Base-by-base conservation (phyloP, 2,888 invertebrate species). In the Ametastegia equiseti region DNA sequence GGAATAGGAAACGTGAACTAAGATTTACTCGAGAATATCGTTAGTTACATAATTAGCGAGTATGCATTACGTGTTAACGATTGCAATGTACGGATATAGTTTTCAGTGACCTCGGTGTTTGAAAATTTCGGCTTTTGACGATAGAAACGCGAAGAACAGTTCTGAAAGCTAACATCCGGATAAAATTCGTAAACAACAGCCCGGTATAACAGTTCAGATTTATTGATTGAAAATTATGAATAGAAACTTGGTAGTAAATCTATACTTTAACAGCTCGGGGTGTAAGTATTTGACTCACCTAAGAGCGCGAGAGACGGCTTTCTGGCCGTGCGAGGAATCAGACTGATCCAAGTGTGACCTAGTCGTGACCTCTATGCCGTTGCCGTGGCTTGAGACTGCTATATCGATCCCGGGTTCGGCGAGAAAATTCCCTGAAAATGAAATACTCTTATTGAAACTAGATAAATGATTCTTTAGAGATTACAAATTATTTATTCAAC, bases 301-400 rank as follows among this genome's bases (percentile, higher is more conserved):
- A 82, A 82, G 45, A 65, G 39, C 80, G 82, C 69, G 77, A 83
- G 84, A 82, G 83, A 88, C 89, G 85, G 83, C 83, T 86, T 82
- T 67, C 86, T 83, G 81, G 82, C 84, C 87, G 82, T 65, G 89
- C 86, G 87, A 86, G 86, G n/a, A 81, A 86, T 86, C 85, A 86
- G 89, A 90, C 89, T 90, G 88, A 87, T 39, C 60, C 23, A 27
- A 80, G 63, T 83, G 77, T 86, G 89, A 88, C 89, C 89, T 89
- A 89, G 86, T 80, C 80, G 80, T 87, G 89, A 89, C 89, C 89
- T 88, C 87, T 84, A 86, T 84, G 84, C 71, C 19, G 27, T 19
- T 33, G 75, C 54, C 75, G 50, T 75, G 54, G 75, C 23, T 71
- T 30, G 27, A 71, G 71, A 71, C 71, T 7, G 27, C 45, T 60